Evolutionary conservation across 2,113 vertebrate species (phyloP).

Genomic region (Pogona vitticeps): DNA sequence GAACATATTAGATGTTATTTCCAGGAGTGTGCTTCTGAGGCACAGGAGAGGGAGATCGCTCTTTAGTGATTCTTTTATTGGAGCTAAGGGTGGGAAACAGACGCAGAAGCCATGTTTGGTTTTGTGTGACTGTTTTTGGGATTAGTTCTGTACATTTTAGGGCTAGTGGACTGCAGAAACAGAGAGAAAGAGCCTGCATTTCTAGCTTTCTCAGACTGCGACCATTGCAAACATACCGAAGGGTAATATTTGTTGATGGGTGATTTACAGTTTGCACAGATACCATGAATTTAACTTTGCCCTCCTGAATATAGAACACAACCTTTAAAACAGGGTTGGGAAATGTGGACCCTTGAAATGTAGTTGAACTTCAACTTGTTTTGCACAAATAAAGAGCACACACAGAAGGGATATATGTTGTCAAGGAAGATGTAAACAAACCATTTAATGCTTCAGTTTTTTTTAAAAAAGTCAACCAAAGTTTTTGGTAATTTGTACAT

Average conservation of each 20-base stretch:
- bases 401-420: not conserved
- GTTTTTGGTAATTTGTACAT: too few relatives aligned
- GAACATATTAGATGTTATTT: not conserved
- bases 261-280: not conserved
- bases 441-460: too few relatives aligned
- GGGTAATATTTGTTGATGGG: not conserved
- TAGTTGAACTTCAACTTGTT: not conserved
- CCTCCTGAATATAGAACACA: not conserved
- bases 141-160: not conserved
- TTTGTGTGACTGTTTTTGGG: not conserved
- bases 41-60: not conserved
- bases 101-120: not conserved
- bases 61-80: not conserved
- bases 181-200: not conserved
- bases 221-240: slow-evolving; percentile 1
- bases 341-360: not conserved
- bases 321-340: not conserved
- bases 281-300: not conserved
- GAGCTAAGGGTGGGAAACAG: not conserved
- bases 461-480: too few relatives aligned
- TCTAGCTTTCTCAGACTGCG: not conserved
- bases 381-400: not conserved
- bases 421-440: too few relatives aligned
- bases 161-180: not conserved
- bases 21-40: not conserved